Evolutionary conservation across 2,888 invertebrate genomes (phyloP), one percentile per base, ranked within the genome.

Genomic region (Drosophila phalerata): DNA sequence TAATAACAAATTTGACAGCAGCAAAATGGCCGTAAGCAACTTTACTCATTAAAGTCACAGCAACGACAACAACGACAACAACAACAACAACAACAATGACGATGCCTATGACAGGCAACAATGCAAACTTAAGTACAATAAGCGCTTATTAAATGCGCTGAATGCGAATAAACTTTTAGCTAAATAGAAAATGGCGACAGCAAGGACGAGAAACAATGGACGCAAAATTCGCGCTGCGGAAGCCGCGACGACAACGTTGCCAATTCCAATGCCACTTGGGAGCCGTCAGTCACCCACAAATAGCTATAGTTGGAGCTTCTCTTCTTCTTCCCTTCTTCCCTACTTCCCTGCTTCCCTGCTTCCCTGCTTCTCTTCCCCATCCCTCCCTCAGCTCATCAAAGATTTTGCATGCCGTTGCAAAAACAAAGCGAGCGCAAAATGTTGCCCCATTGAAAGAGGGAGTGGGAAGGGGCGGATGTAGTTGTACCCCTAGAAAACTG

Each of bases 111-210:
- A 68, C 64, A 57, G 69, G 57, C 77, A 77, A 88, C 86, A 88
- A 80, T 83, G 75, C 60, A 60, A 77, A 65, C 74, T 83, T 84
- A 81, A 81, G 81, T 79, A 88, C 89, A 88, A 86, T 87, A 84
- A 88, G 87, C 82, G 80, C 80, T 88, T 88, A 89, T 87, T 88
- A 88, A 85, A 84, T 85, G 75, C 71, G 80, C 82, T 72, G 85
- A 80, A 81, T 86, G 82, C 77, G 85, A 88, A 84, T 87, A 87
- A 88, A 88, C 73, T 85, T 85, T 88, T 77, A 75, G 85, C 75
- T 73, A 77, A 85, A 84, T 88, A 78, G 74, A 84, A 88, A 85
- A 84, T 79, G 85, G 73, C 88, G 73, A 68, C 51, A 51, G 57
- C 45, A 55, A 68, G 65, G 67, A 67, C 67, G 73, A 51, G 65